Base-by-base conservation (phyloP, 2,888 invertebrate genomes). In the Ferdinandea cuprea region DNA sequence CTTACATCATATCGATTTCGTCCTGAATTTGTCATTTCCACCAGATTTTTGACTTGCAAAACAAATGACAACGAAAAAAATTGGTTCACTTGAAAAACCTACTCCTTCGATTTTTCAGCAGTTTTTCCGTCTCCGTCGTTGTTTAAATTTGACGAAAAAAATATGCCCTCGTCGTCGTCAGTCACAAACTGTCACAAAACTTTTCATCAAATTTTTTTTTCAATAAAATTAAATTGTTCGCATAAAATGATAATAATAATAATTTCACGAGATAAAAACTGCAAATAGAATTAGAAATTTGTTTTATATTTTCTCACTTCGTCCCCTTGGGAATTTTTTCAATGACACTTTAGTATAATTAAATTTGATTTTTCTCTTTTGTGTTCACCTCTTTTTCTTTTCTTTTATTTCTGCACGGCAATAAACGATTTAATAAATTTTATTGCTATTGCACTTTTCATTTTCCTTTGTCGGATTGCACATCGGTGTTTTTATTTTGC, bases 1-100 rank as follows among this genome's bases (percentile, higher is more conserved):
- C 83, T 83, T 83, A 83, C 83, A 83, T 83, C 83, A 78, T 83
- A 83, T 83, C 83, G 83, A 78, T 78, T 83, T 83, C 78, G 78
- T 83, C 83, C 78, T 69, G 78, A 65, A 83, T 68, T 78, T 83
- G 72, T 83, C 83, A 83, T 83, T 77, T 78, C 83, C 73, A 72
- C 77, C 25, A 28, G 28, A 68, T 58, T 72, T 61, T 15, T 5
- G 66, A 50, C 15, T 48, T 19, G n/a, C 40, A 35, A 58, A 74
- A 42, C 25, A 9, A 48, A 25, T n/a, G 21, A 25, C 58, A 46
- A 37, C 17, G 21, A 40, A 42, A 40, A 42, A 59, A 32, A 30
- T 13, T 54, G 46, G 32, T 25, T 32, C 19, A 32, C 25, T 40
- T 59, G 28, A 15, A 17, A 30, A 50, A 69, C 50, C 63, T 42